phyloP scores from a whole-genome alignment of 2,888 invertebrate species.

The Diplolepis rosae region DNA sequence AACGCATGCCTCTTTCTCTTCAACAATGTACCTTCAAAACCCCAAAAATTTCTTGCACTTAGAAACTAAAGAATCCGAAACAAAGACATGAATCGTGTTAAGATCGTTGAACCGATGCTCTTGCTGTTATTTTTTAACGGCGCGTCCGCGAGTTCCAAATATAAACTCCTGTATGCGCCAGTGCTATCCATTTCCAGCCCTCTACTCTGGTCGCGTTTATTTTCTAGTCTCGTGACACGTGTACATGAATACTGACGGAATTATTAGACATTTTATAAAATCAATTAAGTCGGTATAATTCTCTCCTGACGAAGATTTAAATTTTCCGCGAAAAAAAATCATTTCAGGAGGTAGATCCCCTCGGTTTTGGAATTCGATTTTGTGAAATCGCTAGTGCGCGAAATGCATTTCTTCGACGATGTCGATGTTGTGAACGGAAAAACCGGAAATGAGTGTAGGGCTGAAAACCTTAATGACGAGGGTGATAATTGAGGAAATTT shows the following conservation, averaged over 20 bases:
- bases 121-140: conserved; percentile 51
- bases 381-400: conserved; percentile 3
- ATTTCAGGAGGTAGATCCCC: not conserved
- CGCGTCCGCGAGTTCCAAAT: conserved; percentile 61
- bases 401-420: conserved; percentile 8
- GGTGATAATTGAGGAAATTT: conserved; percentile 24
- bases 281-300: not conserved
- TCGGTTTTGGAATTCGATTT: conserved; percentile 1
- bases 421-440: not conserved
- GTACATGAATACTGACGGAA: conserved; percentile 38
- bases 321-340: conserved; percentile 6
- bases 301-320: not conserved
- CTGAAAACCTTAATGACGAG: conserved; percentile 1
- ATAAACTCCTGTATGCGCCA: conserved; percentile 60
- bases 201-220: too few species aligned
- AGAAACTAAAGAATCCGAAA: not conserved
- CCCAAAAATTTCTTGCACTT: not conserved
- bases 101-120: conserved; percentile 56
- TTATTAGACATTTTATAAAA: conserved; percentile 4
- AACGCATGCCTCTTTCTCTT: not conserved
- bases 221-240: conserved; percentile 63
- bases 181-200: conserved; percentile 50
- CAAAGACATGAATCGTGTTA: conserved; percentile 35
- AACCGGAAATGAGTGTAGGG: not conserved
- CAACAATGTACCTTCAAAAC: not conserved